A percentile compares a stretch with the other conserved stretches of the same genome.
Evolutionary conservation across 2,888 invertebrate genomes (phyloP).

Genomic region (Xestobium rufovillosum): DNA sequence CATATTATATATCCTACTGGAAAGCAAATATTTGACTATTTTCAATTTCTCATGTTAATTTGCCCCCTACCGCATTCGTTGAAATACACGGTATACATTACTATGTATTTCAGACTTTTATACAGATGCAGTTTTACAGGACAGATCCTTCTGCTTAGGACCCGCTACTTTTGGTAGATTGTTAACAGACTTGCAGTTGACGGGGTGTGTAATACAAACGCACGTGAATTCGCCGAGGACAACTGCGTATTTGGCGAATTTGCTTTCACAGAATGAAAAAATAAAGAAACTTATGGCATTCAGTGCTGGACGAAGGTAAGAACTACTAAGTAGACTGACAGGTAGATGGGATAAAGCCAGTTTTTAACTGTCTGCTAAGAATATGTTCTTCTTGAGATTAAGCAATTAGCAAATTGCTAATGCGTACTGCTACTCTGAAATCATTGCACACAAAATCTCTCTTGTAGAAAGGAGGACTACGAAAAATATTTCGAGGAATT

Average conservation of each 20-base stretch:
- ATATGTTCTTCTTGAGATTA: no score
- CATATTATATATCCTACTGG: slow-evolving; percentile 1
- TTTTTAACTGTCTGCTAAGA: no score
- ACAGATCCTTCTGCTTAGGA: slow-evolving; percentile 72
- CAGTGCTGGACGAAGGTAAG: slow-evolving; percentile 48
- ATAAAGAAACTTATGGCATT: slow-evolving; percentile 55
- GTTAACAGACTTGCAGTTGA: slow-evolving; percentile 55
- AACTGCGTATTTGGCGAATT: slow-evolving; percentile 68
- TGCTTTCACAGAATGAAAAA: slow-evolving; percentile 52
- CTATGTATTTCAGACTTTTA: no score
- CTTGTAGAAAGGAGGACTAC: slow-evolving; percentile 55
- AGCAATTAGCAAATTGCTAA: no score
- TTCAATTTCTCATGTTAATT: no score
- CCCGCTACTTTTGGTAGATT: slow-evolving; percentile 68
- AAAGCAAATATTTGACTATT: no score
- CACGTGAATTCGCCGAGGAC: slow-evolving; percentile 73
- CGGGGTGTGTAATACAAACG: slow-evolving; percentile 70
- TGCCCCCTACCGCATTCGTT: no score
- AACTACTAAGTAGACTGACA: slow-evolving; percentile 1
- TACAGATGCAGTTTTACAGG: no score
- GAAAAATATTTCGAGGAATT: slow-evolving; percentile 60
- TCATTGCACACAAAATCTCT: no score
- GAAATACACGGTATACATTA: no score
- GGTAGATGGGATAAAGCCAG: neutral
- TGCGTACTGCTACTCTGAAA: no score